Percentiles rank a stretch among this genome's conserved stretches.
Conservation (phyloP, 2,113 vertebrate genomes). For the Tautogolabrus adspersus region DNA sequence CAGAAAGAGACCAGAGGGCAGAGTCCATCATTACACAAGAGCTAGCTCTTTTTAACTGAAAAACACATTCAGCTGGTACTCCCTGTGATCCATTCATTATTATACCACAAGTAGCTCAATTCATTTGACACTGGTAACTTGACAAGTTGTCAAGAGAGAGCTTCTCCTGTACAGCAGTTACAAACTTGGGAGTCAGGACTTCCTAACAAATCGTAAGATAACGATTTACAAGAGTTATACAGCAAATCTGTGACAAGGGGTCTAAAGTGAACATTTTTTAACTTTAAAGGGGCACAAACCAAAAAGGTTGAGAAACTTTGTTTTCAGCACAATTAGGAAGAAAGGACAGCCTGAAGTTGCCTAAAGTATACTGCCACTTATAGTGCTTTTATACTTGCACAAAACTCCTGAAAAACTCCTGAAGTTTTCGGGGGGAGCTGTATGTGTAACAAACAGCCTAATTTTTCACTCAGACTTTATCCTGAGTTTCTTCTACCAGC, state of each 20-base stretch:
- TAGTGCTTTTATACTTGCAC: no score
- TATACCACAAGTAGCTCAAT: background rate
- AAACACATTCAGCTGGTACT: background rate
- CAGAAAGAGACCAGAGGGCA: conserved; percentile 21
- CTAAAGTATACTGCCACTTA: no score
- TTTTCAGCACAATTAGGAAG: no score
- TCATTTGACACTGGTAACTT: background rate
- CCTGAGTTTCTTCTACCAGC: no score
- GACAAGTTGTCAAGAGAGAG: background rate
- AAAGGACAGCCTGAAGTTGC: no score
- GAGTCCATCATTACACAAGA: conserved; percentile 9
- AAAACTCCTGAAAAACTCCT: no score
- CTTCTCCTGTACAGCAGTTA: background rate
- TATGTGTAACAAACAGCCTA: no score
- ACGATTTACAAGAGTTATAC: background rate
- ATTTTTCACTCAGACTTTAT: no score
- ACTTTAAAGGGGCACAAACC: background rate
- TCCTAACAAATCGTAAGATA: background rate
- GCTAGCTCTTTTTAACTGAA: conserved; percentile 11
- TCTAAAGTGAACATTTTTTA: background rate
- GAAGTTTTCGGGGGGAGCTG: no score
- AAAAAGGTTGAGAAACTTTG: background rate
- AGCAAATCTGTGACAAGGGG: no score
- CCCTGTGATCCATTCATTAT: background rate
- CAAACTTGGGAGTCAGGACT: background rate